Percentiles rank a stretch among this genome's conserved stretches.
These are phyloP conservation scores for Nematostella vectensis DNA, from an alignment of 92 coral and sea anemone genomes.

Conservation along the genomic window DNA sequence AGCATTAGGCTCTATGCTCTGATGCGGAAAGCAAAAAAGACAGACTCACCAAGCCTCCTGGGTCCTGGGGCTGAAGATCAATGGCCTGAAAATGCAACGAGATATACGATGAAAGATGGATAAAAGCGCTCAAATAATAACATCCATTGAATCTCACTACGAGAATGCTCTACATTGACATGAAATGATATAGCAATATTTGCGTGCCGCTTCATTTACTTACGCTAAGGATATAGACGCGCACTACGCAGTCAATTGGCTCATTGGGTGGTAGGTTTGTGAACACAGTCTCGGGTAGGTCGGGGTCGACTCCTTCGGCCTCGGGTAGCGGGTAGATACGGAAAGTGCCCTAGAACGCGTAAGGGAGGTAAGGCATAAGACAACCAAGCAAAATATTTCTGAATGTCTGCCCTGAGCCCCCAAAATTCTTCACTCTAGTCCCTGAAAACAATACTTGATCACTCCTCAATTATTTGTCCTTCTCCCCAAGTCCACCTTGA, in stretches of 20 bases:
- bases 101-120: too few species aligned
- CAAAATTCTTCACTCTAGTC: too few species aligned
- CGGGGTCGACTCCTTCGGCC: constrained; percentile 32
- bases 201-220: constrained; percentile 22
- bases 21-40: too few species aligned
- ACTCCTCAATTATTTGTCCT: too few species aligned
- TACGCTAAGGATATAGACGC: constrained; percentile 77
- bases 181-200: too few species aligned
- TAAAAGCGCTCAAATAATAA: too few species aligned
- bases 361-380: background rate
- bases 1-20: too few species aligned
- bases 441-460: too few species aligned
- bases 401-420: too few species aligned
- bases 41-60: constrained; percentile 71
- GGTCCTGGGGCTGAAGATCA: constrained; percentile 90
- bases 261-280: constrained; percentile 61
- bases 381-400: background rate
- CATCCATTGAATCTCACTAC: too few species aligned
- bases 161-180: too few species aligned
- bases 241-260: constrained; percentile 75
- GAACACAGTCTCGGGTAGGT: constrained; percentile 67
- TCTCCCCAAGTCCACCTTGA: too few species aligned
- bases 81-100: constrained; percentile 42
- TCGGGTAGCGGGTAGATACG: constrained; percentile 89
- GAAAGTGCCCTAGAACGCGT: constrained; percentile 60